phyloP scores from a whole-genome alignment of 1,140 invertebrate genomes.

The Thaumatotibia leucotreta region DNA sequence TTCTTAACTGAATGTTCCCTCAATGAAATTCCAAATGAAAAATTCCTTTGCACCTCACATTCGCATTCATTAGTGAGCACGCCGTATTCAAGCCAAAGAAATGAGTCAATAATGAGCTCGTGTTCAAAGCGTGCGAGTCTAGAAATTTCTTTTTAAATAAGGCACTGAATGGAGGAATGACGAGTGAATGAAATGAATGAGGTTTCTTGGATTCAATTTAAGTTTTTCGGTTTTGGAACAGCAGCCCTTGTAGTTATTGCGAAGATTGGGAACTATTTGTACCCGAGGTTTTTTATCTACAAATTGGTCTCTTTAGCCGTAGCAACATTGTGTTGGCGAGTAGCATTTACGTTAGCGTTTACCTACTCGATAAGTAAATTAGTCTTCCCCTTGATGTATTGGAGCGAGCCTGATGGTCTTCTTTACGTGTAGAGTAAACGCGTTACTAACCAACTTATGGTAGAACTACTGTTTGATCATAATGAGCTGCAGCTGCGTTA shows the following conservation, averaged over 20 bases:
- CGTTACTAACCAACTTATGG: too few species aligned
- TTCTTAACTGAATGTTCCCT: conserved; percentile 20
- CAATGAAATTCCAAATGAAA: conserved; percentile 54
- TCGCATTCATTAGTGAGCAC: conserved; percentile 50
- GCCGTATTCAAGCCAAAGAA: conserved; percentile 47
- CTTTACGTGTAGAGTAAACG: too few species aligned
- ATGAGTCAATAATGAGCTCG: conserved; percentile 57
- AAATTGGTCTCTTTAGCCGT: too few species aligned
- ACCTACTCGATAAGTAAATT: too few species aligned
- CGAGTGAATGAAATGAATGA: conserved; percentile 41
- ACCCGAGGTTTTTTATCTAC: too few species aligned
- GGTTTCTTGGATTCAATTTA: conserved; percentile 14
- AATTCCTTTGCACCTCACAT: conserved; percentile 44
- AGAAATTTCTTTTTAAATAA: conserved; percentile 61
- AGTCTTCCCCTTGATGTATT: too few species aligned
- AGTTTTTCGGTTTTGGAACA: neutral
- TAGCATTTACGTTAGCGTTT: too few species aligned
- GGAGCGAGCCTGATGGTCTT: too few species aligned
- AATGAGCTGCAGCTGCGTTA: too few species aligned
- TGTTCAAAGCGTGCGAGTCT: conserved; percentile 51
- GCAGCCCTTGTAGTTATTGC: neutral
- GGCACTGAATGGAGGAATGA: conserved; percentile 26
- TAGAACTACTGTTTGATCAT: too few species aligned
- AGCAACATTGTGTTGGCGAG: too few species aligned
- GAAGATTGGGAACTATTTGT: too few species aligned